phyloP scores from a whole-genome alignment of 1,140 invertebrate species.

The Notospermus geniculatus region DNA sequence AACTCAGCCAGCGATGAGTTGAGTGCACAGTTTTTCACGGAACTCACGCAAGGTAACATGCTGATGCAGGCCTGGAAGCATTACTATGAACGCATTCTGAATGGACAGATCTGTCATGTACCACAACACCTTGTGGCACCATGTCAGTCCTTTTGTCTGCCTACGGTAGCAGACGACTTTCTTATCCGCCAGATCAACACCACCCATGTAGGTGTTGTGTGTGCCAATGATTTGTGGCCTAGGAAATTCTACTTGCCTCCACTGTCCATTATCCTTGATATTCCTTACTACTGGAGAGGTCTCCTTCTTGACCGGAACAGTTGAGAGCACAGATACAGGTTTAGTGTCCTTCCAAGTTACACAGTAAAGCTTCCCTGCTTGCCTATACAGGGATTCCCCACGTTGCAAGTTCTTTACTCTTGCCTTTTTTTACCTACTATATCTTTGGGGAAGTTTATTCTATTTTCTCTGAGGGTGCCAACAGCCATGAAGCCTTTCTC shows the following conservation, averaged over 20 bases:
- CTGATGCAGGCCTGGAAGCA: background rate
- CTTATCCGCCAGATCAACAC: conserved; percentile 1
- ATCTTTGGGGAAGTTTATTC: background rate
- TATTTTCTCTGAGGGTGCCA: background rate
- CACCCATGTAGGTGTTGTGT: background rate
- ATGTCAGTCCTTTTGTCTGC: background rate
- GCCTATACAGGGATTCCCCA: background rate
- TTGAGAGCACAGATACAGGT: background rate
- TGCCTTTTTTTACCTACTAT: background rate
- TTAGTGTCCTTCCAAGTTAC: conserved; percentile 5
- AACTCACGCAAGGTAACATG: background rate
- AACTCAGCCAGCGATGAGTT: background rate
- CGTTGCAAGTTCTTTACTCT: background rate
- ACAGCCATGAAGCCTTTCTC: background rate
- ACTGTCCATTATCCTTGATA: background rate
- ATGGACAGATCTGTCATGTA: background rate
- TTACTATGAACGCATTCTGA: background rate
- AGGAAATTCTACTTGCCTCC: background rate
- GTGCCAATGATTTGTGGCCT: background rate
- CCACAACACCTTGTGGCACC: background rate
- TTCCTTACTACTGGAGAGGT: background rate
- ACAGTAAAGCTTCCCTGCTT: background rate
- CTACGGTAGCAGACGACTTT: background rate
- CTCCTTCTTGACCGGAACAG: background rate
- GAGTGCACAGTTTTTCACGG: background rate